Evolutionary conservation across 2,888 invertebrate species (phyloP).

Genomic region (Leptinotarsa rubiginosa): DNA sequence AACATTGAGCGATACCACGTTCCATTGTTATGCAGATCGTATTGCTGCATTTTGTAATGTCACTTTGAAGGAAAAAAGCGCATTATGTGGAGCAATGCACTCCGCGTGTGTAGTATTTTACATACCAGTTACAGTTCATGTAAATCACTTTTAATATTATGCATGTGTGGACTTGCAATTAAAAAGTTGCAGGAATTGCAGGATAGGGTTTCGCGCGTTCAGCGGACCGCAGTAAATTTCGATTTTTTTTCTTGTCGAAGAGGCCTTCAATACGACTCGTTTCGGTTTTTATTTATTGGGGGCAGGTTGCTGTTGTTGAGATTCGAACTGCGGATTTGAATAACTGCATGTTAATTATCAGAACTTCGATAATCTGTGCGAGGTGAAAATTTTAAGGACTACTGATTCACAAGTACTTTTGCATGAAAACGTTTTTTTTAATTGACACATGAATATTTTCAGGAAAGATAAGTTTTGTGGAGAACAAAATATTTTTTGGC

Average conservation of each 20-base stretch:
- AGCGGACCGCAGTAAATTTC: constrained; percentile 7
- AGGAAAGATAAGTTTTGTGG: no score
- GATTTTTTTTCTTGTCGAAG: constrained; percentile 19
- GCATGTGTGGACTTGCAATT: constrained; percentile 57
- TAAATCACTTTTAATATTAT: constrained; percentile 57
- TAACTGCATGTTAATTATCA: no score
- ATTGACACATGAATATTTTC: no score
- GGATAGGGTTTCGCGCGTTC: constrained; percentile 27
- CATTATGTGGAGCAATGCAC: constrained; percentile 52
- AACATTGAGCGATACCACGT: constrained; percentile 45
- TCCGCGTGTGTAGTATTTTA: constrained; percentile 21
- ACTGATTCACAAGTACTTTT: no score
- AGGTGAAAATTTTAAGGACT: no score
- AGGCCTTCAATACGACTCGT: constrained; percentile 19
- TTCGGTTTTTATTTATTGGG: constrained; percentile 13
- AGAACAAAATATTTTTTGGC: no score
- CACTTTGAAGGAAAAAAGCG: constrained; percentile 45
- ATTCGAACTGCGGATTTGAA: neutral
- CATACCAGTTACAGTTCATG: constrained; percentile 36
- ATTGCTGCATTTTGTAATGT: constrained; percentile 43
- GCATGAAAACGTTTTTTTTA: no score
- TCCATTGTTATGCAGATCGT: constrained; percentile 46
- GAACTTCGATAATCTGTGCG: no score
- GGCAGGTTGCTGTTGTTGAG: constrained; percentile 5
- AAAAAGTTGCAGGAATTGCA: constrained; percentile 30